Percentiles rank a stretch among this genome's conserved stretches.
Evolutionary conservation across 2,797 vertebrate species (phyloP).

Genomic region (Agapornis canus): DNA sequence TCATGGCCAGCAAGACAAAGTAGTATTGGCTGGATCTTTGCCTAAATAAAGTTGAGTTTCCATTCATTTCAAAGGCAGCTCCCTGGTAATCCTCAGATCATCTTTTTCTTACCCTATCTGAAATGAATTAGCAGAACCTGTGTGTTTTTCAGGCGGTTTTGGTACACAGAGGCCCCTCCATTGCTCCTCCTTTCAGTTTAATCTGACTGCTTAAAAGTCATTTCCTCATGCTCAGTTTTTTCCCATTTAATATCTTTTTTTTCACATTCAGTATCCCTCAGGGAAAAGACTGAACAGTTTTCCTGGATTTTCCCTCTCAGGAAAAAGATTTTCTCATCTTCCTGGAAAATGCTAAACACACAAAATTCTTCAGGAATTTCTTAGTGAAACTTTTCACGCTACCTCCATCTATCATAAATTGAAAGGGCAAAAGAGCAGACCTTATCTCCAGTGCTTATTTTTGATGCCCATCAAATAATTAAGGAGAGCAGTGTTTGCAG

Average conservation of each 20-base stretch:
- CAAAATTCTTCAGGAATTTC: not conserved
- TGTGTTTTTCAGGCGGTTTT: not conserved
- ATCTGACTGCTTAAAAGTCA: not conserved
- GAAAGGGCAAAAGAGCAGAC: not conserved
- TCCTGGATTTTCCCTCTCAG: not conserved
- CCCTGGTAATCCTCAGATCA: not conserved
- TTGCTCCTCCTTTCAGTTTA: not conserved
- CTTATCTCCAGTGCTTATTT: not conserved
- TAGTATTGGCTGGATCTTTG: not conserved
- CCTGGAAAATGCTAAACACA: not conserved
- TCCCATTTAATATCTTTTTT: not conserved
- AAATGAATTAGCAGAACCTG: not conserved
- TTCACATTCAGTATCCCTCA: not conserved
- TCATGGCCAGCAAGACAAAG: not conserved
- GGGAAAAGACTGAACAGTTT: not conserved
- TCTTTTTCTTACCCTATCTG: not conserved
- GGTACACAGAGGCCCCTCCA: not conserved
- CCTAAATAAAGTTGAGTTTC: not conserved
- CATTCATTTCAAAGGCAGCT: not conserved
- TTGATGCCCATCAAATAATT: not conserved
- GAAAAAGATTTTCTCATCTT: not conserved
- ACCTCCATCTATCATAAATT: not conserved
- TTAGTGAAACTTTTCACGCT: not conserved
- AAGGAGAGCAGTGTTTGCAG: not conserved
- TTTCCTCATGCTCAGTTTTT: not conserved